Evolutionary conservation across 2,113 vertebrate species (phyloP), one percentile per base, ranked within the genome.

Genomic region (Lethenteron camtschaticum): DNA sequence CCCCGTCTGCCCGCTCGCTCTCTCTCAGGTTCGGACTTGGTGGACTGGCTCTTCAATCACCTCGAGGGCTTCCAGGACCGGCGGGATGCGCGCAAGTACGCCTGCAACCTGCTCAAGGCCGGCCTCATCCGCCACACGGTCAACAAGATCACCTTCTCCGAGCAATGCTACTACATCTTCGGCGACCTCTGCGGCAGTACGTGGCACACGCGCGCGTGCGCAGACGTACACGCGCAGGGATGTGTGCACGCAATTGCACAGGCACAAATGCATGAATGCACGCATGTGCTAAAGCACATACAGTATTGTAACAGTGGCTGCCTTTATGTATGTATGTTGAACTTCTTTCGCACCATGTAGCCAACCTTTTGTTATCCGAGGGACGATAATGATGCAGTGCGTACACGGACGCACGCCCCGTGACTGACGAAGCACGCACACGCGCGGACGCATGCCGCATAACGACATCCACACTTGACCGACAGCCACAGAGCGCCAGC

Each of bases 101-200:
- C 90, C 70, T 87, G 87, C 75, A 95, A 91, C 78, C 83, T 99
- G 74, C 84, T 99, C 73, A 92, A 92, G 79, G 87, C 88, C 4
- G 88, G 94, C 55, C 92, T 85, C 79, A 96, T 99, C 79, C 83
- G 90, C 1, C 90, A 95, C 74, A 96, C 94, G 0, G 86, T 99
- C 80, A 95, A 86, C 83, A 97, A 97, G 80, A 89, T 94, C 77
- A 91, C 88, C 73, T 99, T 99, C 81, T 96, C 94, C 0, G 89
- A 96, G 75, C 88, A 99, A 77, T 96, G 94, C 80, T 99, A 96
- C 80, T 99, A 96, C 73, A 87, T 92, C 78, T 94, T 96, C 1
- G 87, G 89, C 1, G 88, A 94, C 77, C 80, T 92, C 70, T 87
- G 89, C 57, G 85, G 83, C 79, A 91, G 92, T 95, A 82, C 8